Conservation (phyloP, 2,113 vertebrate species). For the Anarhynchus alexandrinus region DNA sequence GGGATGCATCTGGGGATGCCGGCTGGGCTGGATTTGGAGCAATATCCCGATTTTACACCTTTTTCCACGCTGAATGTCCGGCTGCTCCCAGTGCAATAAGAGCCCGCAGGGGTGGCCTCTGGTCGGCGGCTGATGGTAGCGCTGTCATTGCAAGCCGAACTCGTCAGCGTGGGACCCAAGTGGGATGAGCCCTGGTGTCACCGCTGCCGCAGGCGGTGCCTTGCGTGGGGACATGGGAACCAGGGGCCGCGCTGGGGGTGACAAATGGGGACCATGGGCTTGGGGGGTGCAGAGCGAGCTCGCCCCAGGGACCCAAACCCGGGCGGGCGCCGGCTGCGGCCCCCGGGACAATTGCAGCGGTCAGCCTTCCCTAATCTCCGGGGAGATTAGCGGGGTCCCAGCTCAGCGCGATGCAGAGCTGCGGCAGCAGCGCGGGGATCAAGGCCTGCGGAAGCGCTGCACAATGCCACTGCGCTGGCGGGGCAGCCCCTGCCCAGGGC, state of each 20-base stretch:
- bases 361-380: conserved; percentile 52
- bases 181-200: rapidly evolving
- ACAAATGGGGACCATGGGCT: not conserved
- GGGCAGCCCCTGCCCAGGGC: not conserved
- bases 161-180: rapidly evolving
- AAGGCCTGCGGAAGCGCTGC: not conserved
- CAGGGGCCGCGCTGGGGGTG: rapidly evolving
- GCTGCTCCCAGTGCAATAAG: not conserved
- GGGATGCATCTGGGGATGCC: not conserved
- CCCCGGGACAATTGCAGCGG: not conserved
- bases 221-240: rapidly evolving
- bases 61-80: not conserved
- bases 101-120: not conserved
- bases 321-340: rapidly evolving
- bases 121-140: not conserved
- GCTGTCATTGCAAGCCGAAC: not conserved
- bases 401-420: conserved; percentile 20
- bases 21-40: not conserved
- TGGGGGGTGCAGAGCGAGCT: not conserved
- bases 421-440: not conserved
- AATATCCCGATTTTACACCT: not conserved
- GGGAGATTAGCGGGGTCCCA: conserved; percentile 44
- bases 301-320: not conserved
- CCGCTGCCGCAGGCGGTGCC: not conserved
- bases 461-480: not conserved